Evolutionary conservation across 64 coral and sea anemone species (phyloP), one percentile per base, ranked within the genome.

Genomic region (Actinia tenebrosa): DNA sequence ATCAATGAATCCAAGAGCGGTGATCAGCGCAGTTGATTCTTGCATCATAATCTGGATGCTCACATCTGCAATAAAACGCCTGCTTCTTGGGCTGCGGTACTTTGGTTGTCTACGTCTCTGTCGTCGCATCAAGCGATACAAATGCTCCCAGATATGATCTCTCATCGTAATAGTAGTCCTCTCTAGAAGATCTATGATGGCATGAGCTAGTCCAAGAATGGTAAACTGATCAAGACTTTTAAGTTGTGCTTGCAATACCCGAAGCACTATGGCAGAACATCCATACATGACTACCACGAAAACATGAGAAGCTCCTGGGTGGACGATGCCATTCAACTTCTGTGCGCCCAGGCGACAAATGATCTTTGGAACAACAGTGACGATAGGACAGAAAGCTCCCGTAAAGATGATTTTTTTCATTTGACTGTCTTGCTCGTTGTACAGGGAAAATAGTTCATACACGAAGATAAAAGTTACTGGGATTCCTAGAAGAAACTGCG

Each of bases 11-110:
- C 93, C 89, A 4, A 95, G 71, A 23, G 93, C 89, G 14, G 77
- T 81, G 37, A 95, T 89, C 10, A 95, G 53, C 16, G 86, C 82
- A 26, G 89, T 95, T 27, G 89, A 85, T 47, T 95, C 89, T 80
- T 88, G 84, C 56, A 95, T 62, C 16, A 95, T 91, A 11, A 95
- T 95, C 72, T 95, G 93, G 80, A 95, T 91, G 45, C 89, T 95
- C 58, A 95, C 27, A 85, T 95, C 93, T 16, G 93, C 93, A 1
- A 91, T 87, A 45, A 95, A 30, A 43, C 93, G 93, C 60, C 88
- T 86, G 56, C 93, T 95, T 53, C 89, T 88, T 55, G 71, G 93
- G 10, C 86, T 86, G 44, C 89, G 86, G 22, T 87, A 69, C 44
- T 56, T 75, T n/a, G 84, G 47, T 45, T 44, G 15, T 56, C 27